phyloP scores from a whole-genome alignment of 2,797 vertebrate species.

The Gephyroberyx darwinii region DNA sequence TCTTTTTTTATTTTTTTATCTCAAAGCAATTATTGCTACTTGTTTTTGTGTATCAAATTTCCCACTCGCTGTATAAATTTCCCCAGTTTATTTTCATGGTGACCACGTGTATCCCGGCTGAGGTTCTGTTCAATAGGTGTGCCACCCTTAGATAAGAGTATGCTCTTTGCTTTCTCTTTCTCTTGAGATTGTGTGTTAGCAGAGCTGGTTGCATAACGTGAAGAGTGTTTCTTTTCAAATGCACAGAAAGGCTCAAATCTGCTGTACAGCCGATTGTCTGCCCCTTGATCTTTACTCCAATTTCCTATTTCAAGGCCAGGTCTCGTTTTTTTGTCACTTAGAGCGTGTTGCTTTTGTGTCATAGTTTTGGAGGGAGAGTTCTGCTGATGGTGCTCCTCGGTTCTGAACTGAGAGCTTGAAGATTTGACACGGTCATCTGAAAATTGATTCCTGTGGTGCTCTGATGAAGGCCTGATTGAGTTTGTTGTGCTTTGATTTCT shows the following conservation, averaged over 20 bases:
- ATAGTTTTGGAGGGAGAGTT: constrained; percentile 38
- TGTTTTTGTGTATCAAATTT: constrained; percentile 90
- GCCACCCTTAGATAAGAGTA: constrained; percentile 72
- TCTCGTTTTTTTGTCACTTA: constrained; percentile 37
- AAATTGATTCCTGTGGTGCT: constrained; percentile 74
- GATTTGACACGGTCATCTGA: constrained; percentile 75
- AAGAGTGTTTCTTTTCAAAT: constrained; percentile 77
- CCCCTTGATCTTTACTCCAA: constrained; percentile 69
- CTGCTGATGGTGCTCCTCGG: constrained; percentile 82
- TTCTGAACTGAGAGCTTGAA: constrained; percentile 87
- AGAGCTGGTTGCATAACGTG: neutral
- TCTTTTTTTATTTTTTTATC: neutral
- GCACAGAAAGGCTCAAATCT: constrained; percentile 89
- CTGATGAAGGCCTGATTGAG: constrained; percentile 77
- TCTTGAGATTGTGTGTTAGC: constrained; percentile 71
- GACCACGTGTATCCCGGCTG: constrained; percentile 73
- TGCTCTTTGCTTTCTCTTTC: constrained; percentile 80
- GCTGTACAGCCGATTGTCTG: constrained; percentile 84
- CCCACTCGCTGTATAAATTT: constrained; percentile 92
- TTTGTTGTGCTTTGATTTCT: constrained; percentile 70
- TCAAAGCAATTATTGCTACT: constrained; percentile 54
- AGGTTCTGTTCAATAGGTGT: constrained; percentile 61
- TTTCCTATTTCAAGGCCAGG: constrained; percentile 55
- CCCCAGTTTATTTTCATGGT: constrained; percentile 92
- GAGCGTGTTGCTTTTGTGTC: constrained; percentile 38